Evolutionary conservation across 1,140 invertebrate species (phyloP).

Genomic region (Dolichoris vasculosae): DNA sequence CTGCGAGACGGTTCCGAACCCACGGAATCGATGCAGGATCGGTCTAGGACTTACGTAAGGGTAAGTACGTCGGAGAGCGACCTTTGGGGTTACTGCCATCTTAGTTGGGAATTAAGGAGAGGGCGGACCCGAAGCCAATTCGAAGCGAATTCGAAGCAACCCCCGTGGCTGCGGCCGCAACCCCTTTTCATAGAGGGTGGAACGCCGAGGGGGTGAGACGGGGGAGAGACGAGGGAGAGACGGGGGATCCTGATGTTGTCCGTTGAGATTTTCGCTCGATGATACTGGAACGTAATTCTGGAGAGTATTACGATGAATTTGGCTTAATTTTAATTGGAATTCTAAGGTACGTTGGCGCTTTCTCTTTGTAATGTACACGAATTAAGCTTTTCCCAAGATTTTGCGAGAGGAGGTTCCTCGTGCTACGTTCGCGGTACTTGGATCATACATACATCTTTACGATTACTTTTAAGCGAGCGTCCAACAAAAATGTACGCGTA

Average conservation of each 20-base stretch:
- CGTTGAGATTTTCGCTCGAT: slow-evolving; percentile 48
- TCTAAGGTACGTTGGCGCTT: slow-evolving; percentile 20
- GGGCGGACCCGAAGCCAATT: slow-evolving; percentile 57
- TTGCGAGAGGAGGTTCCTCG: not conserved
- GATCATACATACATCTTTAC: not conserved
- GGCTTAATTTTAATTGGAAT: slow-evolving; percentile 51
- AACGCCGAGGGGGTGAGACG: not conserved
- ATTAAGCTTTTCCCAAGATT: slow-evolving; percentile 15
- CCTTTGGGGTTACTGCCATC: slow-evolving; percentile 42
- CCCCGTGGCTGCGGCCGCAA: slow-evolving; percentile 15
- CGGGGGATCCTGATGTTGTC: slow-evolving; percentile 39
- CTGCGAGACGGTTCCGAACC: not conserved
- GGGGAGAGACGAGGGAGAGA: not conserved
- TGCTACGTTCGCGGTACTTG: too few relatives aligned
- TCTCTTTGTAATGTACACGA: slow-evolving; percentile 8
- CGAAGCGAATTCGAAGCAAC: slow-evolving; percentile 22
- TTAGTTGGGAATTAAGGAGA: slow-evolving; percentile 73
- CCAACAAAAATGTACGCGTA: too few relatives aligned
- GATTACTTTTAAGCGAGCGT: too few relatives aligned
- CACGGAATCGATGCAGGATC: slow-evolving; percentile 17
- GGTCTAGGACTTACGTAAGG: slow-evolving; percentile 20
- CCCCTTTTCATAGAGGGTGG: slow-evolving; percentile 44
- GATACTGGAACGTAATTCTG: slow-evolving; percentile 10
- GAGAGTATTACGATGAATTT: slow-evolving; percentile 42
- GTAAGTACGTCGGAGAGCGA: not conserved